Base-by-base conservation (phyloP, 1,140 invertebrate species). In the Drosophila tropicalis region DNA sequence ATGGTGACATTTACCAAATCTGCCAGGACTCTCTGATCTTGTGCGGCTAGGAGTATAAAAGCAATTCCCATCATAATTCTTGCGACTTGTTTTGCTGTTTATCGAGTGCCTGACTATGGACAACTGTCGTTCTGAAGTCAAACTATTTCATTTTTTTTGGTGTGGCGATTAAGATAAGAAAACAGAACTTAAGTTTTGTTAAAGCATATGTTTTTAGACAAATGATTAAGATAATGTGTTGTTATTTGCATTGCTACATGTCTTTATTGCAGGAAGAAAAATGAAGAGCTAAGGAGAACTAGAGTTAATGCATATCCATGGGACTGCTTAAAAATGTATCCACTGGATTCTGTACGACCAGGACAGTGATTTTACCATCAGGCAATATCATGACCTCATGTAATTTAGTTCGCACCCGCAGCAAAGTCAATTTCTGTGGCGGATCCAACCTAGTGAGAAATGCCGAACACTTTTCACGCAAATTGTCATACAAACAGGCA, bases 291-390 rank as follows among this genome's bases (percentile, higher is more conserved):
- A 44, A 44, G n/a, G 2, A 7, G 7, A 7, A 9, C 9, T 47
- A 19, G 44, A 12, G 19, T 36, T 44, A 60, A 60, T 17, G 29
- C 29, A 1, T 22, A 1, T 58, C 36, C 15, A 63, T 22, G 2
- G 55, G 47, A 41, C 12, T 66, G 32, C 64, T 80, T 5, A 80
- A 13, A 44, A 36, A 70, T 0, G 60, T 65, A 62, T 92, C 91
- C 10, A 29, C 36, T 1, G 85, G 76, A 63, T 79, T 89, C 64
- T 92, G 91, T 0, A 91, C 70, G 10, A 92, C 91, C 22, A 92
- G 36, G 10, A 91, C 64, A 1, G 90, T 91, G n/a, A 92, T 89
- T 60, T 91, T 91, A 13, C 36, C 81, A 82, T 91, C 91, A 5
- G 91, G 89, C 1, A 83, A 70, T 5, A 92, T 90, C 1, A 92